Conservation (phyloP, 2,113 vertebrate genomes). For the Perca schrenkii region DNA sequence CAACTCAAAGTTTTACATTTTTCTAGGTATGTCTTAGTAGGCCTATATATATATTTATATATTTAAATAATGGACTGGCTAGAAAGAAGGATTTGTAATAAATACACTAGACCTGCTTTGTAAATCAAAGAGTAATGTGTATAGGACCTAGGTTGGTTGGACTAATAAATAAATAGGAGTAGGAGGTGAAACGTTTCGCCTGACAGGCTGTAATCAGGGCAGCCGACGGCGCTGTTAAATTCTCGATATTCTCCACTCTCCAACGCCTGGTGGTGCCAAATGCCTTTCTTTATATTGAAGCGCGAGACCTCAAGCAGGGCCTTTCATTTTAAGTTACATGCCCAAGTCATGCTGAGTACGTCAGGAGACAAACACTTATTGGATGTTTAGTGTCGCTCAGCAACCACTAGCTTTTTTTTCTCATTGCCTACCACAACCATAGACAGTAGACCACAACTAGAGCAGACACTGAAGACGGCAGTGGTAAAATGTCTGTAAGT, state of each 20-base stretch:
- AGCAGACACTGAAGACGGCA: no score
- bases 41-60: no score
- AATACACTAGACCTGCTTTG: not conserved
- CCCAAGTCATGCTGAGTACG: not conserved
- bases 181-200: not conserved
- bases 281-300: no score
- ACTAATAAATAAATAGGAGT: not conserved
- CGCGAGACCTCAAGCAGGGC: no score
- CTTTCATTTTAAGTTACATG: no score
- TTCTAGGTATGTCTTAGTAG: not conserved
- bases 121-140: not conserved
- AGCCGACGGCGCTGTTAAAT: not conserved
- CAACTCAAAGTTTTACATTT: not conserved
- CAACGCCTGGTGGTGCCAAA: conserved; percentile 57
- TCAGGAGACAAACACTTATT: not conserved
- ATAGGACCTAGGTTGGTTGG: not conserved
- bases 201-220: not conserved
- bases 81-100: not conserved
- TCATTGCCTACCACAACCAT: no score
- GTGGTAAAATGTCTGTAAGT: no score
- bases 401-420: no score
- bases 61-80: not conserved
- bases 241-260: not conserved
- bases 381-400: no score
- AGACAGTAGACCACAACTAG: no score